These are phyloP conservation scores for Gobius niger DNA, from an alignment of 2,113 vertebrate species.

Conservation along the genomic window DNA sequence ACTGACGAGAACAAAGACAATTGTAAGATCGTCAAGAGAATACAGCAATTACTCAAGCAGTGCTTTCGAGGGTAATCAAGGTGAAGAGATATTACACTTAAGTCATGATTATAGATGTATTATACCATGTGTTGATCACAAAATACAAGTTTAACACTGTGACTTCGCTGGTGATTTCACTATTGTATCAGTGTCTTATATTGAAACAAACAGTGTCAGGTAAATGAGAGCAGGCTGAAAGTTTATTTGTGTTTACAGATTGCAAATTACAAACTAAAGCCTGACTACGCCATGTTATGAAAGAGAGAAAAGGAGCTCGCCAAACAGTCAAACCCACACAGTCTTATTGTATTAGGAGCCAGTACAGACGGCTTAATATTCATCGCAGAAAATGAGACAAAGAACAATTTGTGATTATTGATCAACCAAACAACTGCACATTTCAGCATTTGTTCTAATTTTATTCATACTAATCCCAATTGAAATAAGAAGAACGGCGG, in stretches of 20 bases:
- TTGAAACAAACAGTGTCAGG: constrained; percentile 32
- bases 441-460: too few species aligned
- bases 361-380: not conserved
- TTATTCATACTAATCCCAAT: too few species aligned
- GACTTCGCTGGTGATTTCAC: not conserved
- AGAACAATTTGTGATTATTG: too few species aligned
- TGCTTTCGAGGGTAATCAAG: too few species aligned
- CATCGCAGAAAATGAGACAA: not conserved
- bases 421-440: too few species aligned
- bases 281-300: constrained; percentile 9
- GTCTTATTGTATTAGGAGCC: constrained; percentile 3
- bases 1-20: constrained; percentile 74
- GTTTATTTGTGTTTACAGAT: constrained; percentile 31
- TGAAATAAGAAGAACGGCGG: too few species aligned
- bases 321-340: constrained; percentile 1
- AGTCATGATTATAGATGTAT: too few species aligned
- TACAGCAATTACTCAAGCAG: constrained; percentile 5
- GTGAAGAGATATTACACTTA: too few species aligned
- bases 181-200: constrained; percentile 17
- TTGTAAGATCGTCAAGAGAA: not conserved
- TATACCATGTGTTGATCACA: not conserved
- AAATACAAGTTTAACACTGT: not conserved
- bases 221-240: constrained; percentile 35
- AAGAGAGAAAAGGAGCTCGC: constrained; percentile 1
- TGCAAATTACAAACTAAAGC: constrained; percentile 16